Evolutionary conservation across 2,888 invertebrate species (phyloP), one percentile per base, ranked within the genome.

Genomic region (Tetramorium bicarinatum): DNA sequence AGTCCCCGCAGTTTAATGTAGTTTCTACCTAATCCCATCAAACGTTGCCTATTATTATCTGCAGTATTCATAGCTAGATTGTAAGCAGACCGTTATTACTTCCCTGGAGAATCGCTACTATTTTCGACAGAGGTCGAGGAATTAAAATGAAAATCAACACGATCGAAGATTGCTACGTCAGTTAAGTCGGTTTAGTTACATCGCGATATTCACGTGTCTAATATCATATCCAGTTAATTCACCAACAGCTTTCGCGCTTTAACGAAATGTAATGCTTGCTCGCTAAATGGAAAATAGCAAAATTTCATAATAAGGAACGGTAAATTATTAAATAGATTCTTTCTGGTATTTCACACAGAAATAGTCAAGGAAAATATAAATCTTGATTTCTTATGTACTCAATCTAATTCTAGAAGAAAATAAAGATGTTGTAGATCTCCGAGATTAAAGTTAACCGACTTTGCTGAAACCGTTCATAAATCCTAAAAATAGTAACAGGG

Each of bases 401-500:
- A 38, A 59, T 80, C 59, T 72, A 74, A 80, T 72, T 59, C 44
- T 13, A 54, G 75, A 34, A 47, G 59, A 56, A 44, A 77, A 67
- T 69, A 44, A 34, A 77, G 21, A 25, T 54, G 64, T 52, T 29
- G 69, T 69, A 47, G 47, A 72, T 72, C 38, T 52, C n/a, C 18
- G 67, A 71, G 44, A 67, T 72, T 79, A 49, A 74, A 61, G 79
- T 80, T 72, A 79, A 79, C 59, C 59, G 75, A 69, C 38, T 74
- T 74, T 38, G 59, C 59, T 59, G 44, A 72, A 47, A 80, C 18
- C n/a, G 79, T 74, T 79, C 59, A 59, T 61, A 80, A 80, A 72
- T 80, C 75, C 79, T 59, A 74, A 72, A 80, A 80, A 80, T 80
- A 80, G 74, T 72, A 80, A 80, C 18, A 47, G 59, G 47, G 47